phyloP scores from a whole-genome alignment of 2,797 vertebrate species.

The Silurus lanzhouensis region DNA sequence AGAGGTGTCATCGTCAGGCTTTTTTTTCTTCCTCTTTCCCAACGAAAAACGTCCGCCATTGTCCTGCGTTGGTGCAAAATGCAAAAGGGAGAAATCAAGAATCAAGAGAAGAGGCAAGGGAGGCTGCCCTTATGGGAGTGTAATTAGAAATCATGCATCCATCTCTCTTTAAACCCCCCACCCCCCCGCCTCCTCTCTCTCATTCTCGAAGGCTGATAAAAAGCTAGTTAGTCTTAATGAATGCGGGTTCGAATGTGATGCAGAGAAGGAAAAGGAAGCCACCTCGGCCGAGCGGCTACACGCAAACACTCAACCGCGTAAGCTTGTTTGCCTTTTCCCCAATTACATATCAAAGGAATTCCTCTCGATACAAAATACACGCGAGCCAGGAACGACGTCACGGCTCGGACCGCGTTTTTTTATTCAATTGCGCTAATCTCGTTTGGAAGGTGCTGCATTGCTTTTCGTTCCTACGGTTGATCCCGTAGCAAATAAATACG shows the following conservation, averaged over 20 bases:
- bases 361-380: constrained; percentile 10
- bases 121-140: constrained; percentile 64
- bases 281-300: constrained; percentile 5
- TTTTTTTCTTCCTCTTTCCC: constrained; percentile 63
- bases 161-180: constrained; percentile 38
- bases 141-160: constrained; percentile 70
- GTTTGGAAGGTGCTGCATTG: constrained; percentile 2
- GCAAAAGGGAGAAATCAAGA: constrained; percentile 39
- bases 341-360: constrained; percentile 27
- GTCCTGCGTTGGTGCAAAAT: constrained; percentile 44
- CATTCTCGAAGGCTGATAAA: constrained; percentile 56
- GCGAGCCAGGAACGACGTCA: background rate
- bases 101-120: constrained; percentile 58
- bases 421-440: constrained; percentile 21
- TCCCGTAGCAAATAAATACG: constrained; percentile 11
- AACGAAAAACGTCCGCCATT: constrained; percentile 69
- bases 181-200: constrained; percentile 33
- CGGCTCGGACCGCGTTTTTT: background rate
- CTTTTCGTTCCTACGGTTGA: background rate
- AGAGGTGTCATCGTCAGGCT: constrained; percentile 73
- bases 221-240: constrained; percentile 46
- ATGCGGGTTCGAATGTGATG: constrained; percentile 33
- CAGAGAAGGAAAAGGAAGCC: background rate
- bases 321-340: constrained; percentile 16
- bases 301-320: background rate